These are phyloP conservation scores for Odontophorus gujanensis DNA, from an alignment of 2,113 vertebrate species.

Conservation along the genomic window DNA sequence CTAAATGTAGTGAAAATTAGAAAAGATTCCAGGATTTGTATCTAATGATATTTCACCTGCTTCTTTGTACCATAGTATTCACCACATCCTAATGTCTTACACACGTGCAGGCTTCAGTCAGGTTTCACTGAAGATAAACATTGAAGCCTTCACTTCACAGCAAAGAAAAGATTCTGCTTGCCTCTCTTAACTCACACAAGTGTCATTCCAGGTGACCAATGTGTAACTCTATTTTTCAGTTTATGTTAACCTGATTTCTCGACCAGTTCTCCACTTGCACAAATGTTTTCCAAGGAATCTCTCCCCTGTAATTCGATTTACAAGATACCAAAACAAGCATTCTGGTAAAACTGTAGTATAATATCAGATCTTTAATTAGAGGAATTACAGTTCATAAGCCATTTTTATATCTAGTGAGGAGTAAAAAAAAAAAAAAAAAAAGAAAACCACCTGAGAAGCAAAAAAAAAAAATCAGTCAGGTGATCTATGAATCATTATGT, in stretches of 20 bases:
- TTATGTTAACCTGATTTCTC: not conserved
- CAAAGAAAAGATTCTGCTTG: not conserved
- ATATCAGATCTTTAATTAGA: not conserved
- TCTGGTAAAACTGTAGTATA: not conserved
- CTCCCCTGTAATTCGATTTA: not conserved
- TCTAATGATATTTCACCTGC: not conserved
- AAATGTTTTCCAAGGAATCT: not conserved
- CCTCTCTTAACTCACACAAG: not conserved
- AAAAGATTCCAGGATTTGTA: not conserved
- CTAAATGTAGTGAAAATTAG: not conserved
- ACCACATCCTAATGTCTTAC: not conserved
- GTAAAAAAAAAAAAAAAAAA: not conserved
- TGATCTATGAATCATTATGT: conserved; percentile 49
- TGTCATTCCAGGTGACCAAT: not conserved
- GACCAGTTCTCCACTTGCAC: not conserved
- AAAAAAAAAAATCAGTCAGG: not conserved
- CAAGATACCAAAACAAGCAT: not conserved
- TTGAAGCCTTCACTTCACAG: not conserved
- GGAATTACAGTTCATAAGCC: not conserved
- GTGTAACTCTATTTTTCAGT: not conserved
- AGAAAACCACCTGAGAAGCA: not conserved
- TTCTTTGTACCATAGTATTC: not conserved
- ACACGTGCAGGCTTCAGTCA: fast-evolving
- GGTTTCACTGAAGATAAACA: not conserved
- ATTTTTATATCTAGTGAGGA: conserved; percentile 4